A percentile compares a stretch with the other conserved stretches of the same genome.
Evolutionary conservation across 2,888 invertebrate genomes (phyloP).

Genomic region (Ornithoptera alexandrae): DNA sequence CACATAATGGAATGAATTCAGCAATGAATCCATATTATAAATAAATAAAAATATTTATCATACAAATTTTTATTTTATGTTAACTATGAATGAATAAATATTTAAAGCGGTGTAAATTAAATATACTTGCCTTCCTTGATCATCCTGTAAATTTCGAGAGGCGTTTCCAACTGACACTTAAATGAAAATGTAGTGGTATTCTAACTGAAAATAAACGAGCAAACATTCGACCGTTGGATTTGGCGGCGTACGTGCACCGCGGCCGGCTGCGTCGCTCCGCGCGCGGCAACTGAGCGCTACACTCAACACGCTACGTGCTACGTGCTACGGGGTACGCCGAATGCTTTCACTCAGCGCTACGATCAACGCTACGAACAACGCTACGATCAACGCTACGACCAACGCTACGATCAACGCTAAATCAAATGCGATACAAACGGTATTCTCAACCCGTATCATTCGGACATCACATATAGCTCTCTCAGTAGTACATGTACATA

Average conservation of each 20-base stretch:
- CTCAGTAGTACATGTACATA: neutral
- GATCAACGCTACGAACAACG: neutral
- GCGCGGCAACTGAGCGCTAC: constrained; percentile 54
- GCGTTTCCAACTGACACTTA: constrained; percentile 43
- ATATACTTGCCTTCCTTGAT: constrained; percentile 32
- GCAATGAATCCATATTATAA: neutral
- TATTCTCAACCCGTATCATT: neutral
- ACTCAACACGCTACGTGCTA: constrained; percentile 51
- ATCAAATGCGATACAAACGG: neutral
- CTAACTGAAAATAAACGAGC: constrained; percentile 31
- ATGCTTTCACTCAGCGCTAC: constrained; percentile 21
- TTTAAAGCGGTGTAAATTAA: constrained; percentile 2
- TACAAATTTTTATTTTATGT: neutral
- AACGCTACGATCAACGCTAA: constrained; percentile 6
- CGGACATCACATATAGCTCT: neutral
- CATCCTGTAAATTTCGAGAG: constrained; percentile 31
- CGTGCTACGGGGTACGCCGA: constrained; percentile 45
- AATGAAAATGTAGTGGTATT: constrained; percentile 35
- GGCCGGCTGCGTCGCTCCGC: constrained; percentile 65
- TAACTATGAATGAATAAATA: neutral
- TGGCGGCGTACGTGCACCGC: constrained; percentile 47
- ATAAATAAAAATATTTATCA: neutral
- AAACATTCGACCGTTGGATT: constrained; percentile 10
- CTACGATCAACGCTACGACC: constrained; percentile 41
- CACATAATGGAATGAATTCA: neutral